phyloP scores from a whole-genome alignment of 2,113 vertebrate genomes.

The Macquaria australasica region DNA sequence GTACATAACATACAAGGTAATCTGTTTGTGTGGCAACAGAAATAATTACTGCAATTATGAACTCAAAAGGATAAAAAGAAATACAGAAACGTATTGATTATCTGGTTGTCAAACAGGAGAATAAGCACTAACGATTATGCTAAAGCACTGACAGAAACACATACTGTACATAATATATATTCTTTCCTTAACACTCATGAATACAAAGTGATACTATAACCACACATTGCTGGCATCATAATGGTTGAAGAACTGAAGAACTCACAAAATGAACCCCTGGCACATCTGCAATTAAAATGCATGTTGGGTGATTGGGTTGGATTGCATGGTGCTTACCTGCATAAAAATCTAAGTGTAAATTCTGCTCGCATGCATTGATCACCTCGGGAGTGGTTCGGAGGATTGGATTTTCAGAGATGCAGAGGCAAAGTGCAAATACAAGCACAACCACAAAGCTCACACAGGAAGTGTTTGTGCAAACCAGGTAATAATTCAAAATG shows the following conservation, averaged over 20 bases:
- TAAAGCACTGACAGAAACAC: not conserved
- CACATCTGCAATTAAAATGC: constrained; percentile 4
- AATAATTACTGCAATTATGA: constrained; percentile 2
- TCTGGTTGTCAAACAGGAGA: not conserved
- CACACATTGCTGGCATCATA: not conserved
- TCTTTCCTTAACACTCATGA: not conserved
- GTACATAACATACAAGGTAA: not conserved
- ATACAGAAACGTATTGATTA: not conserved
- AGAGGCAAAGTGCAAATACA: constrained; percentile 9
- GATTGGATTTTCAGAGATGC: too few relatives aligned
- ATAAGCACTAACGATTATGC: not conserved
- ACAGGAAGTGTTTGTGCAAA: not conserved
- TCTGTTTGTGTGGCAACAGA: not conserved
- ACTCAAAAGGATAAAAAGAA: not conserved
- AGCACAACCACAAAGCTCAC: not conserved
- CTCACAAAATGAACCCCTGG: not conserved
- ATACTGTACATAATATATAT: not conserved
- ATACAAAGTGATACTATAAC: constrained; percentile 14
- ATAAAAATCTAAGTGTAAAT: not conserved
- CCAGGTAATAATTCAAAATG: constrained; percentile 2
- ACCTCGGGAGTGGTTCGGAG: too few relatives aligned
- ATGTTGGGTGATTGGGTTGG: constrained; percentile 6
- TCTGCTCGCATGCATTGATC: not conserved
- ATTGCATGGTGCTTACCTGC: not conserved
- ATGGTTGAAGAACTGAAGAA: not conserved